A percentile compares a stretch with the other conserved stretches of the same genome.
These are phyloP conservation scores for Coluber constrictor DNA, from an alignment of 2,797 vertebrate species.

Conservation along the genomic window DNA sequence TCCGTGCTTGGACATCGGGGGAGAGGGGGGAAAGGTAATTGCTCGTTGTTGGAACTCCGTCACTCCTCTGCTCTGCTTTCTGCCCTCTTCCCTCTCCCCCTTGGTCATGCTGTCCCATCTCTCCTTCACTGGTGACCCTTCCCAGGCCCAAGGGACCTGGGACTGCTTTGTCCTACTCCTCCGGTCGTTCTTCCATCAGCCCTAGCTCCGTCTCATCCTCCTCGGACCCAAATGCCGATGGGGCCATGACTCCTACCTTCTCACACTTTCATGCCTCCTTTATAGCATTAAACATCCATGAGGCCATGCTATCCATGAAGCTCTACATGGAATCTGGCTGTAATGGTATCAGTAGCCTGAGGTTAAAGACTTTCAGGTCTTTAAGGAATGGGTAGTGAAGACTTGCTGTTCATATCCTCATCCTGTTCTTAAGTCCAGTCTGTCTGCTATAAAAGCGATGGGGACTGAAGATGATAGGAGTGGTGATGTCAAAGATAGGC, in stretches of 20 bases:
- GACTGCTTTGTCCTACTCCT: too few species aligned
- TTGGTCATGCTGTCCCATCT: too few species aligned
- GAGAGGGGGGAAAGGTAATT: too few species aligned
- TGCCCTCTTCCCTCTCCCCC: too few species aligned
- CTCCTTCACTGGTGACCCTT: too few species aligned
- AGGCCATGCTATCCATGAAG: not conserved
- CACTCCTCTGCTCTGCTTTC: too few species aligned
- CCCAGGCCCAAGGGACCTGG: too few species aligned
- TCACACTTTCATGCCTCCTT: not conserved
- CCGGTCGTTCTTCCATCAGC: too few species aligned
- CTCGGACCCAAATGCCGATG: not conserved
- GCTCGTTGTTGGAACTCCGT: accelerated
- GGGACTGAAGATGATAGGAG: not conserved
- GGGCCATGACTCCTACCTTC: not conserved
- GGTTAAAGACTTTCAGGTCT: not conserved
- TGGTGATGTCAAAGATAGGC: not conserved
- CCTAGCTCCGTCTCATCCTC: too few species aligned
- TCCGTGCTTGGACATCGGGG: too few species aligned
- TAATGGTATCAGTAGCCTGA: not conserved
- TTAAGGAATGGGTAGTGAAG: not conserved
- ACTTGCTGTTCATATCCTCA: not conserved
- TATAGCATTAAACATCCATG: not conserved
- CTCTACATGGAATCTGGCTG: not conserved
- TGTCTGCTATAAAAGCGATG: not conserved
- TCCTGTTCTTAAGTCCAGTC: not conserved